Evolutionary conservation across 2,888 invertebrate genomes (phyloP), one percentile per base, ranked within the genome.

Genomic region (Alloscopus bannaensis): DNA sequence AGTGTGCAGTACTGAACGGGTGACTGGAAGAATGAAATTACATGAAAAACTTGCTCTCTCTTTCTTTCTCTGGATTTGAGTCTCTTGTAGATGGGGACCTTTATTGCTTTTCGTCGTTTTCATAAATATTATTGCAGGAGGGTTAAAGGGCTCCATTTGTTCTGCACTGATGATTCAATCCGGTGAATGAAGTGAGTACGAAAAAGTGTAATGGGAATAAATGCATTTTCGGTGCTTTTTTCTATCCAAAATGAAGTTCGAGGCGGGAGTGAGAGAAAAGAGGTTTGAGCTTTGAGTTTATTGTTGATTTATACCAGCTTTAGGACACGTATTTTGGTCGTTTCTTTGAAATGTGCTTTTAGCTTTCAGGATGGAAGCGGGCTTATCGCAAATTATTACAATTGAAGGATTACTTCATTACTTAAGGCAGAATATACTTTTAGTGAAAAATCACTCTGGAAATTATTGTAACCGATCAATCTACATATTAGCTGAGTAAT

Each of bases 91-190:
- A 16, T 50, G 60, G n/a, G n/a, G n/a, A n/a, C n/a, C n/a, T n/a
- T n/a, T n/a, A n/a, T n/a, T n/a, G n/a, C n/a, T n/a, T n/a, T n/a
- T n/a, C n/a, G n/a, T n/a, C n/a, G n/a, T n/a, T n/a, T n/a, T 71
- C 59, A 71, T 71, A 71, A 71, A 71, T 71, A 71, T 60, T 71
- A 71, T 50, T 66, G 22, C 24, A 57, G 66, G 31, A 45, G 42
- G 42, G 69, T 28, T 59, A 70, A 70, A 70, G 59, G 59, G 45
- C 59, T 57, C 66, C 55, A 68, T 52, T 16, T 47, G 36, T 66
- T 50, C 57, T 68, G 36, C 50, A 52, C 55, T 16, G 42, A 55
- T 68, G 31, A 36, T 8, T 26, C 4, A 55, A 22, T 55, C 29
- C 18, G 31, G 13, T 50, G 20, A 24, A 50, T 36, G 18, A 8